Conservation (phyloP, 2,888 invertebrate genomes). For the Synergus gifuensis region DNA sequence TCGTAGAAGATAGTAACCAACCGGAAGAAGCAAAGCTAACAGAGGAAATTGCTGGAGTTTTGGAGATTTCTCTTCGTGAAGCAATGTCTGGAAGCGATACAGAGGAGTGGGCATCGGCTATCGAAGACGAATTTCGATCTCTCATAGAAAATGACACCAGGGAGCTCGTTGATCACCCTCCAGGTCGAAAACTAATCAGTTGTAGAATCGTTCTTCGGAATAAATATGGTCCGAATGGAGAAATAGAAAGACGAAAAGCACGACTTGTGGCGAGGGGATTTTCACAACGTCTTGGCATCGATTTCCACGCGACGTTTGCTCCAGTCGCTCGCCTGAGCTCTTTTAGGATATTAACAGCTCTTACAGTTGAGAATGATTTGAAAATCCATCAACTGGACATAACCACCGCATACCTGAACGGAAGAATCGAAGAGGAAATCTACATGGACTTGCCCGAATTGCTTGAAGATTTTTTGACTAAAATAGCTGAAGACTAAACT, state of each 20-base stretch:
- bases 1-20: too few relatives aligned
- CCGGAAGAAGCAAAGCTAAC: too few relatives aligned
- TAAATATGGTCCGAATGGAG: background rate
- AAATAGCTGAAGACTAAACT: background rate
- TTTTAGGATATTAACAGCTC: conserved; percentile 46
- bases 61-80: too few relatives aligned
- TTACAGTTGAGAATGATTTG: conserved; percentile 53
- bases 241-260: conserved; percentile 52
- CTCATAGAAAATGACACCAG: too few relatives aligned
- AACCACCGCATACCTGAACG: conserved; percentile 58
- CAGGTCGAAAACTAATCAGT: too few relatives aligned
- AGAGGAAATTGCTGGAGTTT: too few relatives aligned
- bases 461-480: background rate
- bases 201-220: too few relatives aligned
- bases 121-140: too few relatives aligned
- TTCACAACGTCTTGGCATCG: conserved; percentile 52
- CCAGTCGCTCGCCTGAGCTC: conserved; percentile 39
- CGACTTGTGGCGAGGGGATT: conserved; percentile 55
- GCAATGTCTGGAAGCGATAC: too few relatives aligned
- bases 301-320: conserved; percentile 50
- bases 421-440: conserved; percentile 50
- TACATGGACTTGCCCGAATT: conserved; percentile 18
- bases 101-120: too few relatives aligned
- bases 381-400: conserved; percentile 56
- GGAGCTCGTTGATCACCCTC: too few relatives aligned